These are phyloP conservation scores for Larimichthys crocea DNA, from an alignment of 2,113 vertebrate species.

Conservation along the genomic window DNA sequence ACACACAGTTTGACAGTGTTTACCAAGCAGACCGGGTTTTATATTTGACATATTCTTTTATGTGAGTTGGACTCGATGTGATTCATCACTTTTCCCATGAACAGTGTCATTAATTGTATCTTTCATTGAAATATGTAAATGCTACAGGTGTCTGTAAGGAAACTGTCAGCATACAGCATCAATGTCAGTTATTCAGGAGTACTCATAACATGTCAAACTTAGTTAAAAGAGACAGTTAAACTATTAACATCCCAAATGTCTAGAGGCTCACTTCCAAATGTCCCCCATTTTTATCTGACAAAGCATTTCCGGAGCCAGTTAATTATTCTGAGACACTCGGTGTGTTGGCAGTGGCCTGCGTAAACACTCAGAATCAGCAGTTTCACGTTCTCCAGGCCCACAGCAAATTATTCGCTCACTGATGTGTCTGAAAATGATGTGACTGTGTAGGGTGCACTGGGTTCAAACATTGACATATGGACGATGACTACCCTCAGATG, in stretches of 20 bases:
- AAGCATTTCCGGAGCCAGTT: neutral
- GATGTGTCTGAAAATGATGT: neutral
- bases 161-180: neutral
- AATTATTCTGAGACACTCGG: neutral
- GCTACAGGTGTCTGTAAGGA: neutral
- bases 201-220: neutral
- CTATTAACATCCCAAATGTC: neutral
- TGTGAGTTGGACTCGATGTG: neutral
- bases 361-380: neutral
- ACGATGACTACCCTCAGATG: slow-evolving; percentile 46
- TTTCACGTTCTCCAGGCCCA: slow-evolving; percentile 8
- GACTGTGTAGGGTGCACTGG: neutral
- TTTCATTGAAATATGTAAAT: neutral
- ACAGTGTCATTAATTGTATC: neutral
- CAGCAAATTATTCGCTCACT: neutral
- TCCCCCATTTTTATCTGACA: neutral
- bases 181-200: neutral
- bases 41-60: neutral
- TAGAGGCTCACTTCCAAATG: neutral
- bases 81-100: neutral
- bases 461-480: neutral
- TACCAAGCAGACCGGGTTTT: neutral
- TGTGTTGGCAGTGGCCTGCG: neutral
- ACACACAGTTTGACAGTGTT: neutral
- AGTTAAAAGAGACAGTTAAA: neutral